Evolutionary conservation across 2,797 vertebrate species (phyloP).

Genomic region (Ctenopoma kingsleyae): DNA sequence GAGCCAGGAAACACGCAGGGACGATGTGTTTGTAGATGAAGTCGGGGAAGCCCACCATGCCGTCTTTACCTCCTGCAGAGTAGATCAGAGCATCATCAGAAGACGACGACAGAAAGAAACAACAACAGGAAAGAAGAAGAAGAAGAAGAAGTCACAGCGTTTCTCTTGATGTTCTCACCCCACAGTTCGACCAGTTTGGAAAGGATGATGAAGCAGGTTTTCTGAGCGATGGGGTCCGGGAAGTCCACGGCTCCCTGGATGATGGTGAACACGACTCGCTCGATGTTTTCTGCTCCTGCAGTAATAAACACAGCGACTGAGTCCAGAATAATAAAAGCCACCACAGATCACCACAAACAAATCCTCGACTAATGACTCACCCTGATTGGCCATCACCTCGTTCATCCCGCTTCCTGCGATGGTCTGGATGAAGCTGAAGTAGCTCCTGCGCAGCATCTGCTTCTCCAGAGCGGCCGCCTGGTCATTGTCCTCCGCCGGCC

Average conservation of each 20-base stretch:
- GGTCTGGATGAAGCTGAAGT: constrained; percentile 96
- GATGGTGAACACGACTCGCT: constrained; percentile 93
- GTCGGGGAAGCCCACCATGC: constrained; percentile 95
- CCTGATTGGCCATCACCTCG: constrained; percentile 96
- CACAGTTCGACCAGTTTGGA: constrained; percentile 96
- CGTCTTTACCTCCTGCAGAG: constrained; percentile 93
- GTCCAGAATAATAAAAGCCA: not conserved
- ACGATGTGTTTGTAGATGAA: constrained; percentile 99
- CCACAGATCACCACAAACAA: not conserved
- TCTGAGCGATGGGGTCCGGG: constrained; percentile 97
- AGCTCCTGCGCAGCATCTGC: constrained; percentile 96
- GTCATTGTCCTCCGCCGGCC: constrained; percentile 96
- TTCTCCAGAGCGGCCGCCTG: constrained; percentile 97
- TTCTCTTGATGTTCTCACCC: constrained; percentile 84
- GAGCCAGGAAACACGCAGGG: constrained; percentile 96
- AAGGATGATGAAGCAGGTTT: constrained; percentile 98
- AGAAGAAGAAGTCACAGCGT: not conserved
- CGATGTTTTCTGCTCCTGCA: constrained; percentile 93
- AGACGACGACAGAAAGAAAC: not conserved
- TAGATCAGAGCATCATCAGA: constrained; percentile 20
- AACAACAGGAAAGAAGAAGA: not conserved
- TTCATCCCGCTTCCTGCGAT: constrained; percentile 95
- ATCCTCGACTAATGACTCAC: constrained; percentile 64
- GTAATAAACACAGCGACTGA: not conserved
- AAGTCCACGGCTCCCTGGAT: constrained; percentile 98